phyloP scores from a whole-genome alignment of 2,113 vertebrate species.

The Hemicordylus capensis region DNA sequence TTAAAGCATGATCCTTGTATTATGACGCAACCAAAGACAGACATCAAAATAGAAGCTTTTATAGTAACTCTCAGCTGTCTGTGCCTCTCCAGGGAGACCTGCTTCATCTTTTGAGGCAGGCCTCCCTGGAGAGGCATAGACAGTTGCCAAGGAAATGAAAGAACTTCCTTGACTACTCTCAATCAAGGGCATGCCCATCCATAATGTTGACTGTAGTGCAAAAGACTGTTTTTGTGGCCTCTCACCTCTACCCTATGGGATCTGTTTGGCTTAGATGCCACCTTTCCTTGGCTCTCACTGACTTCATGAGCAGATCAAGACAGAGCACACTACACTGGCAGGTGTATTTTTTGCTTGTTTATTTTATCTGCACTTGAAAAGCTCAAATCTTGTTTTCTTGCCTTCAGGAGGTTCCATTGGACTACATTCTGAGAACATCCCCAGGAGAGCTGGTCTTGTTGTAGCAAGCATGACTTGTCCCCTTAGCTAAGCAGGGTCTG shows the following conservation, averaged over 20 bases:
- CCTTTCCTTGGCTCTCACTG: background rate
- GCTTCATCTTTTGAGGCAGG: background rate
- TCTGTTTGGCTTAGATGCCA: background rate
- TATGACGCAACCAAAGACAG: background rate
- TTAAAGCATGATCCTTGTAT: background rate
- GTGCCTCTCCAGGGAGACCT: no score
- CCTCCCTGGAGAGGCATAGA: background rate
- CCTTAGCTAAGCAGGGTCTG: no score
- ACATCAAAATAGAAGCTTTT: background rate
- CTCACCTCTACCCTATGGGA: background rate
- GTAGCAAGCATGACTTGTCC: no score
- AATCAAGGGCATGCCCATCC: background rate
- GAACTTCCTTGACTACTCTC: background rate
- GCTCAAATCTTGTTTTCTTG: background rate
- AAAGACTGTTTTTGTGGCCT: background rate
- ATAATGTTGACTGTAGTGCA: background rate
- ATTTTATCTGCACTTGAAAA: background rate
- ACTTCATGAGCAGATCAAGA: background rate
- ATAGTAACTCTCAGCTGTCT: background rate
- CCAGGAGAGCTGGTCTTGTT: no score
- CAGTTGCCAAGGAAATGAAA: background rate
- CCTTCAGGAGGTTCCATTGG: background rate
- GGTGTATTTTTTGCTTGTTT: background rate
- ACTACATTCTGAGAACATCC: background rate
- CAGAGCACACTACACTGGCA: background rate